Base-by-base conservation (phyloP, 2,113 vertebrate species). In the Apteryx mantelli region DNA sequence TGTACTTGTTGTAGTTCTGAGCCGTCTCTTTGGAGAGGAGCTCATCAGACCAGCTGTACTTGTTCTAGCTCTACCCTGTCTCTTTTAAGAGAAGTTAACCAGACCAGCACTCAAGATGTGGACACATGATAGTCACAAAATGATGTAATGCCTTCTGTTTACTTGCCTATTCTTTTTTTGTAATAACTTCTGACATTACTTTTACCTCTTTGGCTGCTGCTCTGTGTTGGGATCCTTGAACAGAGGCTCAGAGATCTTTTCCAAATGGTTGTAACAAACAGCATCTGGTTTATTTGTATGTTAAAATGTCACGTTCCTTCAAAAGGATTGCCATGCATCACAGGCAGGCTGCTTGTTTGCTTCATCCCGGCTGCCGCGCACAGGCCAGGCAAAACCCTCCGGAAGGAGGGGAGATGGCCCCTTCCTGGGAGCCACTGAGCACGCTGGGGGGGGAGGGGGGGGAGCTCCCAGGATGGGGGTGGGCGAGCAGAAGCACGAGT, bases 321-420 rank as follows among this genome's bases (percentile, higher is more conserved):
- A 13, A 1, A 32, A 30, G 26, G 26, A 1, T 15, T 19, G 28
- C 20, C 0, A 3, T 5, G 34, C 22, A 1, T 15, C 32, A 2
- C 40, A 4, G 36, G 26, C 24, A 20, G 22, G 80, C 74, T 42
- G 60, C 52, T 55, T 2, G 16, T 10, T 38, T 7, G 38, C 74
- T 61, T 3, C 11, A 22, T 14, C 26, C 73, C 22, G 48, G 48
- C 50, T 50, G n/a, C 16, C 26, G 48, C 70, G 6, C 64, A 36
- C 5, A 0, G n/a, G 20, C n/a, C 20, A 5, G 56, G 48, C 2
- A 0, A 5, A 64, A n/a, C 48, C 5, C n/a, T 36, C 16, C 0
- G 6, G 65, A 24, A 38, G 56, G 50, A 28, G 9, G 26, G 44
- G 50, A 60, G 44, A 2, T 52, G 50, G 58, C 58, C 75, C 68